phyloP scores from a whole-genome alignment of 1,140 invertebrate species.

The Sitobion miscanthi region DNA sequence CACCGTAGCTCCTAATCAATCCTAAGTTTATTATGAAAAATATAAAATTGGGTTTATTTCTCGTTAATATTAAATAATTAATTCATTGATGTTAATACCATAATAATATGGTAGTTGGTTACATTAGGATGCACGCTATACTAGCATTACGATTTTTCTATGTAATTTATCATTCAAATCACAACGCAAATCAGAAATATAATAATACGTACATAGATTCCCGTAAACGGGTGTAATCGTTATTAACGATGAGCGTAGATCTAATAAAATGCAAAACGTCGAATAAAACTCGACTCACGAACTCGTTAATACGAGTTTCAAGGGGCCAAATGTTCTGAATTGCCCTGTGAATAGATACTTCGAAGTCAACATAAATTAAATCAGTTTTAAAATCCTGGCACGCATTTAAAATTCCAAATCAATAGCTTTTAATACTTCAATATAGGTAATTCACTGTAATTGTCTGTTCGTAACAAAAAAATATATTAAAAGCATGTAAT shows the following conservation, averaged over 20 bases:
- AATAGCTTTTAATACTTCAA: neutral
- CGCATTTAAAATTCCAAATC: neutral
- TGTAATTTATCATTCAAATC: neutral
- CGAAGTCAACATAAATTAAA: neutral
- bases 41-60: neutral
- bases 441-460: neutral
- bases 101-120: too few species aligned
- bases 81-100: too few species aligned
- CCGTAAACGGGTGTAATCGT: neutral
- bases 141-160: neutral
- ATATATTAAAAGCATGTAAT: neutral
- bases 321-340: neutral
- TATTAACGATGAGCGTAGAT: neutral
- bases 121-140: too few species aligned
- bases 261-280: neutral
- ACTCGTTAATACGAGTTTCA: neutral
- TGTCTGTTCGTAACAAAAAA: neutral
- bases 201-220: neutral
- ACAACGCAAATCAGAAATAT: neutral
- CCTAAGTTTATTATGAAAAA: neutral
- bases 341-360: neutral
- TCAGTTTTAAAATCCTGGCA: neutral
- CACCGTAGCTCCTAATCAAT: too few species aligned
- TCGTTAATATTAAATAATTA: too few species aligned
- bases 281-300: neutral